Evolutionary conservation across 2,797 vertebrate species (phyloP).

Genomic region (Parauchenoglanis punctatus): DNA sequence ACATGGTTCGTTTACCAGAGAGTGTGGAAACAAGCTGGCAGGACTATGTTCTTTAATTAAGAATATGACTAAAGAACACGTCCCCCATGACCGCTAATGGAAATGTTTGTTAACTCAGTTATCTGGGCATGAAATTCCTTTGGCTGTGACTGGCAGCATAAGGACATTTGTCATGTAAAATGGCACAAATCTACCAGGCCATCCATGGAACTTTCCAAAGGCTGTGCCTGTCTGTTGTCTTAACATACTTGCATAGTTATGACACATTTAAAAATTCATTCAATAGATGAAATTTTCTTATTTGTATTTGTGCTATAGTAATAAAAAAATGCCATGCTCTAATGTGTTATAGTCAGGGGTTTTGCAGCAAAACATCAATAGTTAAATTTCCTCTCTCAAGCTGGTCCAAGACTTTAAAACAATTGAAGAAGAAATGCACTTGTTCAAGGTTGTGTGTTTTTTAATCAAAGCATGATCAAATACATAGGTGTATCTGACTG

Average conservation of each 20-base stretch:
- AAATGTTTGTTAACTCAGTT: conserved; percentile 80
- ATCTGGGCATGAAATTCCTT: conserved; percentile 57
- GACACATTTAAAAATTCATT: neutral
- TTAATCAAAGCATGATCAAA: conserved; percentile 74
- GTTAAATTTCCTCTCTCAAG: conserved; percentile 25
- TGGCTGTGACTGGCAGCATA: conserved; percentile 47
- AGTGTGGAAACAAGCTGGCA: conserved; percentile 79
- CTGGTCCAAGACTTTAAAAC: conserved; percentile 11
- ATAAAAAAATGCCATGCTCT: neutral
- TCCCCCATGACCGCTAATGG: conserved; percentile 83
- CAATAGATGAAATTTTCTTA: neutral
- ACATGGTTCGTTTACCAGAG: conserved; percentile 90
- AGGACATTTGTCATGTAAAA: conserved; percentile 46
- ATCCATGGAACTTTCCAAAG: neutral
- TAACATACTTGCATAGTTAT: neutral
- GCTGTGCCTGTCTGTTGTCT: neutral
- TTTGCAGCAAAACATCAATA: conserved; percentile 25
- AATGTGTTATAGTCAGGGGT: conserved; percentile 11
- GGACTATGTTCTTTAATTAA: conserved; percentile 89
- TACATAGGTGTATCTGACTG: conserved; percentile 65
- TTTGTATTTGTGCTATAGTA: conserved; percentile 32
- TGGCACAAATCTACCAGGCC: conserved; percentile 19
- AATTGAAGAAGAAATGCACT: conserved; percentile 39
- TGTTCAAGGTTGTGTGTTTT: conserved; percentile 63
- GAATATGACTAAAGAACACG: conserved; percentile 81